Evolutionary conservation across 2,797 vertebrate species (phyloP), one percentile per base, ranked within the genome.

Genomic region (Aeoliscus strigatus): DNA sequence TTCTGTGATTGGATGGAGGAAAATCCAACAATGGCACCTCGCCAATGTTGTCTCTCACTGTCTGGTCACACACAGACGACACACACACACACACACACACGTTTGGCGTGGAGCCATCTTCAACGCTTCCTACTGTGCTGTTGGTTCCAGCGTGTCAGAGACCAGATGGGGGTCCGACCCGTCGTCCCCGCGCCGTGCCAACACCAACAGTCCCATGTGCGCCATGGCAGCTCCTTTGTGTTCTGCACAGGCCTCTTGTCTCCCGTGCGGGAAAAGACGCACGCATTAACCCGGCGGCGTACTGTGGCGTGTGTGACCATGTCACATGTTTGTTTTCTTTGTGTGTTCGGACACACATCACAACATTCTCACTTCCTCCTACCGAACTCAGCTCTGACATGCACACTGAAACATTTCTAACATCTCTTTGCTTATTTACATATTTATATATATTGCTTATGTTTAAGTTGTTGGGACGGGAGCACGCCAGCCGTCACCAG

Each of bases 141-240:
- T n/a, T 28, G 24, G 37, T 60, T 28, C 44, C 24, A 50, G 16
- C 45, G 21, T 29, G 43, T 46, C 34, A 27, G 12, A 51, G 51
- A 78, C 63, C 82, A 83, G 81, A 84, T 84, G 80, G 81, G 68
- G 64, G 69, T 77, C 66, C 56, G 70, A 73, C 75, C 74, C 51
- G 49, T 68, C 40, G 67, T 58, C 58, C 57, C 55, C 23, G 61
- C 34, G 51, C 58, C 60, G 28, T 51, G 79, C 75, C 76, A 77
- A 39, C 66, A 51, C 63, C 57, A 60, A 41, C 60, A 56, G 64
- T 62, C 57, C 50, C 65, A 6, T 45, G 45, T 74, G 73, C 67
- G 50, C 65, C 53, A 14, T 29, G 55, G 66, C 54, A 65, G 60
- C 64, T 51, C 66, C 66, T 42, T 78, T 75, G 66, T 75, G 58